These are phyloP conservation scores for Eurytoma adleriae DNA, from an alignment of 2,888 invertebrate genomes.

Conservation along the genomic window DNA sequence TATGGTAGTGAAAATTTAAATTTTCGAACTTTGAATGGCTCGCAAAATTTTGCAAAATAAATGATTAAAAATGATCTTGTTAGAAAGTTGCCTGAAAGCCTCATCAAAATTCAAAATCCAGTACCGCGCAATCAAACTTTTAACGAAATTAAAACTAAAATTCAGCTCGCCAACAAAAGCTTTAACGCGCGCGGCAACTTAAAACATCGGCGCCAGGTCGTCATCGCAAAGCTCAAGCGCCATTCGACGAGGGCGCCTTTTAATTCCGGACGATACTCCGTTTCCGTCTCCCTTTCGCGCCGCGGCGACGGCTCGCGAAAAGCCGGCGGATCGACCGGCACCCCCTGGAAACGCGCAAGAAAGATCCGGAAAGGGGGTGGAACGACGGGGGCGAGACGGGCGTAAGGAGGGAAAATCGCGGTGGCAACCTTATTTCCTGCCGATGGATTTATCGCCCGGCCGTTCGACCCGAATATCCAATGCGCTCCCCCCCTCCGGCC, in stretches of 20 bases:
- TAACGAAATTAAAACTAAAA: too few species aligned
- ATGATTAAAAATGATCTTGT: too few species aligned
- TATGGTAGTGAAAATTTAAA: too few species aligned
- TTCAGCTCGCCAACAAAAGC: background rate
- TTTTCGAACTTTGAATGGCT: too few species aligned
- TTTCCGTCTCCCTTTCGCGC: slow-evolving; percentile 12
- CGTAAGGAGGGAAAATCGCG: slow-evolving; percentile 54
- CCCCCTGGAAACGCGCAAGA: slow-evolving; percentile 13
- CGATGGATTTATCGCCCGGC: slow-evolving; percentile 61
- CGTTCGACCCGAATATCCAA: slow-evolving; percentile 60
- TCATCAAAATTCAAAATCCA: too few species aligned
- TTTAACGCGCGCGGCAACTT: background rate
- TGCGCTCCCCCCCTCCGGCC: slow-evolving; percentile 30
- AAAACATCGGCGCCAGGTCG: background rate
- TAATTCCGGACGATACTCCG: slow-evolving; percentile 19
- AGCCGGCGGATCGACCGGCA: background rate
- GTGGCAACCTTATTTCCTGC: slow-evolving; percentile 61
- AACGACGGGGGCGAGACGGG: slow-evolving; percentile 34
- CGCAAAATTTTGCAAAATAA: too few species aligned
- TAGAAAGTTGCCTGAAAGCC: too few species aligned
- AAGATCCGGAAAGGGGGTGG: slow-evolving; percentile 16
- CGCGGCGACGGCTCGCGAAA: background rate
- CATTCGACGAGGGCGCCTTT: background rate
- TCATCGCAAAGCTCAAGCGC: background rate
- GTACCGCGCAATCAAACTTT: too few species aligned